A percentile compares a stretch with the other conserved stretches of the same genome.
Evolutionary conservation across 2,113 vertebrate species (phyloP).

Genomic region (Semnornis frantzii): DNA sequence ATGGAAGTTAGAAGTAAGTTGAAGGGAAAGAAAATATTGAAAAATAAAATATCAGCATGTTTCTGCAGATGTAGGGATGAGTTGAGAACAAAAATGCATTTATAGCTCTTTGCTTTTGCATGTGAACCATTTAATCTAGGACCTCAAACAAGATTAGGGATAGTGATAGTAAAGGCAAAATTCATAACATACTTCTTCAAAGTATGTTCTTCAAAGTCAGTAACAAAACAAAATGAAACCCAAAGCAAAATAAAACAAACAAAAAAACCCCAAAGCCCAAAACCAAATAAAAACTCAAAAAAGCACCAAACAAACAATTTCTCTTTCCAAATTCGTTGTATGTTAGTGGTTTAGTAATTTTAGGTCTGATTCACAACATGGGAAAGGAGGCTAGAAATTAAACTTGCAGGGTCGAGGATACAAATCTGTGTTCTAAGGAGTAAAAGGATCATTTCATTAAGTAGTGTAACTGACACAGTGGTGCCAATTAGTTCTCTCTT

Average conservation of each 20-base stretch:
- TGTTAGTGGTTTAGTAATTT: neutral
- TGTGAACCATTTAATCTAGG: neutral
- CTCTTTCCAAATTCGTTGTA: neutral
- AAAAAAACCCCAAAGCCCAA: no score
- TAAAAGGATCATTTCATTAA: neutral
- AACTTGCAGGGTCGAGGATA: neutral
- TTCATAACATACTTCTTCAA: neutral
- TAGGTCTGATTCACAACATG: neutral
- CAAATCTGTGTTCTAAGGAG: conserved; percentile 1
- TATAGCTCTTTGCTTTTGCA: neutral
- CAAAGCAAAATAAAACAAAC: no score
- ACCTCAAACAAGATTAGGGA: neutral
- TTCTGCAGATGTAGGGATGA: neutral
- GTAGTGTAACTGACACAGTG: neutral
- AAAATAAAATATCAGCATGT: neutral
- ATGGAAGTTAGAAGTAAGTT: neutral
- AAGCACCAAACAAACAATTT: neutral
- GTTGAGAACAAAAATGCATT: neutral
- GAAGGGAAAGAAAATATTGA: neutral
- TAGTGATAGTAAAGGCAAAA: neutral
- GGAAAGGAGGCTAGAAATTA: conserved; percentile 2
- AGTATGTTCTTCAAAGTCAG: neutral
- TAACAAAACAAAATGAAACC: neutral
- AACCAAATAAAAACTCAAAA: no score
- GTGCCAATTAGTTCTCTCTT: neutral